Percentiles rank a stretch among this genome's conserved stretches.
Evolutionary conservation across 2,888 invertebrate genomes (phyloP).

Genomic region (Spilarctia lutea): DNA sequence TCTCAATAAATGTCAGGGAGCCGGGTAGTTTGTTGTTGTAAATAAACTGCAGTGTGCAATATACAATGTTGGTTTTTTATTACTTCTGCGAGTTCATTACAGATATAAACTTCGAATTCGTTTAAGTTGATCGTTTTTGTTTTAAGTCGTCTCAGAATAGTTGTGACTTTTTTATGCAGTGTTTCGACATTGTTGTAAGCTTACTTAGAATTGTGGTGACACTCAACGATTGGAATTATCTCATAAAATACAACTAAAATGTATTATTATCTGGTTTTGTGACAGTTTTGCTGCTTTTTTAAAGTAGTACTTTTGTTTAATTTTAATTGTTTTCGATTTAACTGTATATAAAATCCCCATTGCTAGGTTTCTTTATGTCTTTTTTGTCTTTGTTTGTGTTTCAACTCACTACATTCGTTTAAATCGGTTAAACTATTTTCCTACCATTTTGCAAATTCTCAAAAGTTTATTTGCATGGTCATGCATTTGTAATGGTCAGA

Average conservation of each 20-base stretch:
- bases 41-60: conserved; percentile 53
- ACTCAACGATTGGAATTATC: background rate
- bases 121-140: conserved; percentile 40
- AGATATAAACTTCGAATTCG: conserved; percentile 47
- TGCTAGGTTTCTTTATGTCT: background rate
- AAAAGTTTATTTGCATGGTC: too few species aligned
- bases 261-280: background rate
- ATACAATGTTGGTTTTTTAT: conserved; percentile 54
- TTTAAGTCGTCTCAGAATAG: conserved; percentile 31
- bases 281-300: background rate
- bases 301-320: background rate
- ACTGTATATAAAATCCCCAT: background rate
- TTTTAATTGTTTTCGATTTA: background rate
- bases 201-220: background rate
- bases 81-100: conserved; percentile 45
- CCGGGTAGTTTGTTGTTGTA: conserved; percentile 59
- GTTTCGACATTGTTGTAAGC: conserved; percentile 10
- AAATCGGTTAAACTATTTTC: too few species aligned
- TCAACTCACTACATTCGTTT: background rate
- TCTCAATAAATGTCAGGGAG: conserved; percentile 71
- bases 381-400: background rate
- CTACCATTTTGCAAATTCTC: background rate
- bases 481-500: too few species aligned
- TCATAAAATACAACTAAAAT: background rate
- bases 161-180: conserved; percentile 22